These are phyloP conservation scores for Sciurus vulgaris DNA, from an alignment of 2,797 vertebrate genomes.

Conservation along the genomic window DNA sequence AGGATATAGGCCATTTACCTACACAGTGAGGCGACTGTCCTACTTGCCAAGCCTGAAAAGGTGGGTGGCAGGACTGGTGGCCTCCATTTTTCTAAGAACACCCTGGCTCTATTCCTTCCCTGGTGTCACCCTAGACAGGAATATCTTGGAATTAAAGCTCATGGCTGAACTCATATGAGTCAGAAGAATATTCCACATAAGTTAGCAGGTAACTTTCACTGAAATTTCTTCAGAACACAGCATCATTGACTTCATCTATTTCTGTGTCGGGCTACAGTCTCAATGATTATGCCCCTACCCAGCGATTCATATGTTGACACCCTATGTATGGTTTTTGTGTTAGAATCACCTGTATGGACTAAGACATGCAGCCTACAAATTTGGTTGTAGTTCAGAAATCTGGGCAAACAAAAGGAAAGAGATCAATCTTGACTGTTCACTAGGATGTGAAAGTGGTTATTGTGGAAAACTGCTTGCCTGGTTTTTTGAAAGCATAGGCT, in stretches of 20 bases:
- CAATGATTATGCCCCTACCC: neutral
- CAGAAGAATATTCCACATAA: neutral
- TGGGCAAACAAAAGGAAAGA: neutral
- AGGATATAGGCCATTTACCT: slow-evolving; percentile 49
- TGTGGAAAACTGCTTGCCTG: neutral
- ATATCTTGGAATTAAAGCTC: neutral
- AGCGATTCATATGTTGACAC: neutral
- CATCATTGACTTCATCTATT: neutral
- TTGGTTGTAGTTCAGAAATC: neutral
- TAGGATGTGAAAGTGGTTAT: neutral
- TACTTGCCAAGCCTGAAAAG: slow-evolving; percentile 45
- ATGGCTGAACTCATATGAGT: neutral
- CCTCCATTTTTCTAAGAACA: slow-evolving; percentile 13
- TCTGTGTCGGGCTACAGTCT: neutral
- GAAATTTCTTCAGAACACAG: neutral
- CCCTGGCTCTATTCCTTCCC: neutral
- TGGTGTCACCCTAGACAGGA: neutral
- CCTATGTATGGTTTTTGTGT: neutral
- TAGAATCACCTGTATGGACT: neutral
- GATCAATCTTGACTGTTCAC: neutral
- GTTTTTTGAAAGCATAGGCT: neutral
- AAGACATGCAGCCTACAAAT: neutral
- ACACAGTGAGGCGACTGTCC: neutral
- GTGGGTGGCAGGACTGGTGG: neutral
- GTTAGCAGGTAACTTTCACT: neutral